These are phyloP conservation scores for Melangyna quadrimaculata DNA, from an alignment of 2,888 invertebrate species.

Conservation along the genomic window DNA sequence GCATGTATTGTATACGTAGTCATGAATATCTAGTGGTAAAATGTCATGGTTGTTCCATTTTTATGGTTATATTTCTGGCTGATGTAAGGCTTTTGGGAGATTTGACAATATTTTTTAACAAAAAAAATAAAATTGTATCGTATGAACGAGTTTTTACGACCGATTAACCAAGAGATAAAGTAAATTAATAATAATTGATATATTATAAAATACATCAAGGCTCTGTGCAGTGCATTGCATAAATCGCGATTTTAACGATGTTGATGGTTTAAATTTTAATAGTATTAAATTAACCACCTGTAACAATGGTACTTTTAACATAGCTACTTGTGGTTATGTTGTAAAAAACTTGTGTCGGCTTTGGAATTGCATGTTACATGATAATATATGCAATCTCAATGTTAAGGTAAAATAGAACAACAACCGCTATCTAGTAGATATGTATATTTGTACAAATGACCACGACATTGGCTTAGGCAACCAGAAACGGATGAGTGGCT, in stretches of 20 bases:
- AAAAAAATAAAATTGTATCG: neutral
- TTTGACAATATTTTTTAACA: neutral
- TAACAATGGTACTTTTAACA: neutral
- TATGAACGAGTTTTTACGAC: conserved; percentile 24
- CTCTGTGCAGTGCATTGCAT: fast-evolving
- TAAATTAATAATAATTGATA: conserved; percentile 68
- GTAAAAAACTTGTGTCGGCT: neutral
- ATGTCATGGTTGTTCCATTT: conserved; percentile 33
- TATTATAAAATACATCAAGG: conserved; percentile 17
- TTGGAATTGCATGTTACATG: neutral
- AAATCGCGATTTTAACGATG: neutral
- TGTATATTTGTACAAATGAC: neutral
- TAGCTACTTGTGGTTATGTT: neutral
- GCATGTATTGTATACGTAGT: conserved; percentile 75
- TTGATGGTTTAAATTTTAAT: neutral
- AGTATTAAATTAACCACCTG: neutral
- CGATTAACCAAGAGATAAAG: conserved; percentile 48
- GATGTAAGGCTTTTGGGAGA: conserved; percentile 35
- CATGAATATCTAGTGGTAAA: conserved; percentile 78
- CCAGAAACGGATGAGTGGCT: too few relatives aligned
- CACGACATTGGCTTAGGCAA: neutral
- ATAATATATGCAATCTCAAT: neutral
- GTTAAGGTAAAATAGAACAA: neutral
- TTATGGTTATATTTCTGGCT: conserved; percentile 48
- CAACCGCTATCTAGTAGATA: neutral